A percentile compares a stretch with the other conserved stretches of the same genome.
phyloP scores from a whole-genome alignment of 2,113 vertebrate species.

The Nycticebus coucang region DNA sequence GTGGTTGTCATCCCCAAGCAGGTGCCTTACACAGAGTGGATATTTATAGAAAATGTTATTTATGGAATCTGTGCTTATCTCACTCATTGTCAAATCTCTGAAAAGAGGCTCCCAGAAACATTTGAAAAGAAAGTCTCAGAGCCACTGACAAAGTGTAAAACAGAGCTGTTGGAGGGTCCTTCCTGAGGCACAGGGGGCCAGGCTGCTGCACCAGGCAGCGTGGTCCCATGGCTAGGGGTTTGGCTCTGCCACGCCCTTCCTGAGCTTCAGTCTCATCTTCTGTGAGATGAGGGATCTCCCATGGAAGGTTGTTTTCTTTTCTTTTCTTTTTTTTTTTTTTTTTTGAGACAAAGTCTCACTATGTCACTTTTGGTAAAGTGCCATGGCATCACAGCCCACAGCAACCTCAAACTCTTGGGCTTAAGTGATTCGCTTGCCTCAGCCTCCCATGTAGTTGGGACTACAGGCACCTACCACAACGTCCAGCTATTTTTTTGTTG shows the following conservation, averaged over 20 bases:
- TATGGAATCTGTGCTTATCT: neutral
- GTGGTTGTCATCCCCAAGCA: neutral
- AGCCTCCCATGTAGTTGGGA: too few species aligned
- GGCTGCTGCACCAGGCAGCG: accelerated
- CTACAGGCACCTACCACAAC: too few species aligned
- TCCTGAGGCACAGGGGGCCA: neutral
- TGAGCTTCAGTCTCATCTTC: neutral
- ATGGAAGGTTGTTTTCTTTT: too few species aligned
- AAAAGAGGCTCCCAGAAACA: neutral
- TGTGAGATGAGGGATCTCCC: neutral
- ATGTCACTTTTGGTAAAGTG: too few species aligned
- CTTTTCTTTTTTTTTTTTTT: too few species aligned
- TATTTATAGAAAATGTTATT: slow-evolving; percentile 66
- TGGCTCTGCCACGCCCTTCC: neutral
- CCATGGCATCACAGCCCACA: too few species aligned
- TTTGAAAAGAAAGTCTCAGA: neutral
- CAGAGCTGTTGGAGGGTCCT: neutral
- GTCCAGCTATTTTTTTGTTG: too few species aligned
- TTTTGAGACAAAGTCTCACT: too few species aligned
- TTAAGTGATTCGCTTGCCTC: too few species aligned
- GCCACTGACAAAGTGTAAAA: accelerated
- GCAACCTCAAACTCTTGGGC: too few species aligned
- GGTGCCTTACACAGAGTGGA: neutral
- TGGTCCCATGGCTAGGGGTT: neutral
- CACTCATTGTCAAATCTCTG: neutral